phyloP scores from a whole-genome alignment of 1,140 invertebrate genomes.

The Solenopsis invicta region DNA sequence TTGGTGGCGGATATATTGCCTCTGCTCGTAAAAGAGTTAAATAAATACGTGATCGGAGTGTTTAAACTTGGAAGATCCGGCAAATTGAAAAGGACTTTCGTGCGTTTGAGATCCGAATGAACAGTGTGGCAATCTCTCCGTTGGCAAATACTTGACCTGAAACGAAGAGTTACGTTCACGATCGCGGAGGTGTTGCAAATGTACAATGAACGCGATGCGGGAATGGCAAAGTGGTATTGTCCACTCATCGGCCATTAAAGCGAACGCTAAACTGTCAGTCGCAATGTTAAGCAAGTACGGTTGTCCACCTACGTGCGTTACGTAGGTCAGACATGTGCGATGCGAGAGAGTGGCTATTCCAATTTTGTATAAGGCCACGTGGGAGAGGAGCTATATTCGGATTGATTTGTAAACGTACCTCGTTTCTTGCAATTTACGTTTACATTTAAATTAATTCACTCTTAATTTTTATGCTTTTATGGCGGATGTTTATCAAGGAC shows the following conservation, averaged over 20 bases:
- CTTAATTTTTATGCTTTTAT: background rate
- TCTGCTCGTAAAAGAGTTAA: background rate
- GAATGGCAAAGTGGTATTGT: conserved; percentile 46
- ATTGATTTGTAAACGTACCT: background rate
- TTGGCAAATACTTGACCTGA: background rate
- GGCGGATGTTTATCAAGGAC: background rate
- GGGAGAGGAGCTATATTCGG: background rate
- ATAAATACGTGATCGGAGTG: background rate
- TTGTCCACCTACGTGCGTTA: conserved; percentile 56
- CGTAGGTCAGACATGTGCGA: conserved; percentile 33
- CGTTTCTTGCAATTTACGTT: background rate
- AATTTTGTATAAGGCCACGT: conserved; percentile 20
- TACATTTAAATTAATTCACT: background rate
- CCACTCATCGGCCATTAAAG: conserved; percentile 30
- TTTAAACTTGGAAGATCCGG: background rate
- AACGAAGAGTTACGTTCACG: background rate
- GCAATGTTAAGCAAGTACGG: conserved; percentile 29
- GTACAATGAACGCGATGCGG: conserved; percentile 16
- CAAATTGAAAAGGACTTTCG: background rate
- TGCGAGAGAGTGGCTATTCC: conserved; percentile 6
- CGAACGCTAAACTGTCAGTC: conserved; percentile 22
- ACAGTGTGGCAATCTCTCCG: no score
- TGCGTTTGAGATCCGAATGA: background rate
- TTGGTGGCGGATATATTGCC: background rate
- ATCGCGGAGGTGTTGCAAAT: conserved; percentile 31